Percentiles rank a stretch among this genome's conserved stretches.
These are phyloP conservation scores for Labeo catla DNA, from an alignment of 2,113 vertebrate species.

Conservation along the genomic window DNA sequence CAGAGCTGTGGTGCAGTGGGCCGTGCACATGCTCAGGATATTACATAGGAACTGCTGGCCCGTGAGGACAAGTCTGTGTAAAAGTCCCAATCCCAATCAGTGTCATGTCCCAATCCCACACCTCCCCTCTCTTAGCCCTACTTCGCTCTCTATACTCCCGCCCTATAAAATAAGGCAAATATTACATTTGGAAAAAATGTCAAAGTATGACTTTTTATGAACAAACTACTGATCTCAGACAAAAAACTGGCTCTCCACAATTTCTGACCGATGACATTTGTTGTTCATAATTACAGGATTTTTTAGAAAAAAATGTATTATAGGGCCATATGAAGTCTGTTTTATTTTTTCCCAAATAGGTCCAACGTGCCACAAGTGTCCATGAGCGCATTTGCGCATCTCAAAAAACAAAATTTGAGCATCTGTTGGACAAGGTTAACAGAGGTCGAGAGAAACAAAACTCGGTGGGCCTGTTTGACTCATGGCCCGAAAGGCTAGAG, in stretches of 20 bases:
- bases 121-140: background rate
- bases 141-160: background rate
- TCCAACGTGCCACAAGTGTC: no score
- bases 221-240: background rate
- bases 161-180: background rate
- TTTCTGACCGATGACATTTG: background rate
- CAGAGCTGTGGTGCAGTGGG: background rate
- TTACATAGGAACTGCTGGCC: background rate
- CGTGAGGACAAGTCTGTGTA: background rate
- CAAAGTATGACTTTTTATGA: background rate
- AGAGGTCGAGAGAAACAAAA: no score
- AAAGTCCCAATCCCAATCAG: background rate
- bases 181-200: background rate
- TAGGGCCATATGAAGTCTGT: no score
- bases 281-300: no score
- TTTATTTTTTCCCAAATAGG: no score
- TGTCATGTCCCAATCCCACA: background rate
- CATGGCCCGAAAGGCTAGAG: no score
- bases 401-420: no score
- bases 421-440: no score
- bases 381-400: no score
- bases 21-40: background rate
- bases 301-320: no score
- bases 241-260: background rate
- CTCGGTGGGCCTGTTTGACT: no score